Evolutionary conservation across 2,113 vertebrate species (phyloP).

Genomic region (Tricholaema leucomelas): DNA sequence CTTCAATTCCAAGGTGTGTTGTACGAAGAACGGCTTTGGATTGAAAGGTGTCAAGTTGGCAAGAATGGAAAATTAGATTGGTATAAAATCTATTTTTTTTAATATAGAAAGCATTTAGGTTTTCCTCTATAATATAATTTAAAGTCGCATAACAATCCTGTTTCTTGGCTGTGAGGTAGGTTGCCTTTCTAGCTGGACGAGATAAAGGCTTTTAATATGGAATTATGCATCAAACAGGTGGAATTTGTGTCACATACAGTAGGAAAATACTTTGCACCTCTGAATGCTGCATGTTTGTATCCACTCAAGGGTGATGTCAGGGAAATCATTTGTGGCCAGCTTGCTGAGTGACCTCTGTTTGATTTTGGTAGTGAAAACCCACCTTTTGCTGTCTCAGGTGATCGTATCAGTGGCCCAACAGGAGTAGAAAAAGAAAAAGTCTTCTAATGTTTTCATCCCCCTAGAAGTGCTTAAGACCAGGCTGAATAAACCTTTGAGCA

Average conservation of each 20-base stretch:
- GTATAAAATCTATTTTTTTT: constrained; percentile 52
- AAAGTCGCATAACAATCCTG: constrained; percentile 2
- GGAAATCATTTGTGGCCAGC: neutral
- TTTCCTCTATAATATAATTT: constrained; percentile 38
- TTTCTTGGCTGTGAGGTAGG: neutral
- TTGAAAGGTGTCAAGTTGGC: constrained; percentile 61
- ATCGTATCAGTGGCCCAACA: neutral
- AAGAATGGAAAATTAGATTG: constrained; percentile 64
- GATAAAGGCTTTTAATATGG: constrained; percentile 4
- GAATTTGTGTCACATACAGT: neutral
- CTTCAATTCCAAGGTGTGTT: constrained; percentile 57
- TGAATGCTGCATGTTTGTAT: rapidly evolving
- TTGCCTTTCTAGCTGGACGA: neutral
- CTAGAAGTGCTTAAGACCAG: too few relatives aligned
- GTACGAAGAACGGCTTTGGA: neutral
- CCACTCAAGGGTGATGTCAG: neutral
- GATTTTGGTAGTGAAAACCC: neutral
- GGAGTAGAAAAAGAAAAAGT: too few relatives aligned
- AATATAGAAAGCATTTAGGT: neutral
- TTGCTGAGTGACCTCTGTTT: neutral
- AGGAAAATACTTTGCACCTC: neutral
- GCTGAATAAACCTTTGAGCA: too few relatives aligned
- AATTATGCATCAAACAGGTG: constrained; percentile 39
- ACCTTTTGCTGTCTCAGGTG: neutral
- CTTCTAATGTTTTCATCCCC: neutral